Conservation (phyloP, 2,888 invertebrate genomes). For the Stegana nigrithorax region DNA sequence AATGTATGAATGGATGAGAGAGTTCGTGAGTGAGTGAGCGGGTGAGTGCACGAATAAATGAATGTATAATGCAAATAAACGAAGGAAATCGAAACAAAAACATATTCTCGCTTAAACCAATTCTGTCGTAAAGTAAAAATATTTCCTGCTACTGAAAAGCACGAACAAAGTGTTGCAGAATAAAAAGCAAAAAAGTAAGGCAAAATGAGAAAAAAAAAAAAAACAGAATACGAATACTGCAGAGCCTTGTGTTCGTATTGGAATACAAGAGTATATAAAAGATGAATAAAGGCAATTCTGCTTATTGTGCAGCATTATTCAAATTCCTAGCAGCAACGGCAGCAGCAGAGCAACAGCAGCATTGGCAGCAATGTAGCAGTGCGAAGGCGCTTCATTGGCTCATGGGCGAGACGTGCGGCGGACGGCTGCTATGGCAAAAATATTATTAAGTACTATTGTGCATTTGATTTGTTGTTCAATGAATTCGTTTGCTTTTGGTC, state of each 20-base stretch:
- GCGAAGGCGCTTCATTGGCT: too few species aligned
- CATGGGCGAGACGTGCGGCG: conserved; percentile 24
- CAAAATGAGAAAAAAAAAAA: not conserved
- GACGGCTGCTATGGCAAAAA: conserved; percentile 29
- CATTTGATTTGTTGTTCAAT: conserved; percentile 46
- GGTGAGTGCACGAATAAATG: not conserved
- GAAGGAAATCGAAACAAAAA: conserved; percentile 10
- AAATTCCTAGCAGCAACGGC: conserved; percentile 34
- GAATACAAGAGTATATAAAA: conserved; percentile 10
- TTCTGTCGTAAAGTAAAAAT: conserved; percentile 33
- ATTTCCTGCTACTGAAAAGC: conserved; percentile 32
- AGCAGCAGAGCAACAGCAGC: not conserved
- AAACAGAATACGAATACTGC: not conserved
- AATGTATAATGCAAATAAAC: not conserved
- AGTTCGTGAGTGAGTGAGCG: too few species aligned
- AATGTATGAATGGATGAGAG: too few species aligned
- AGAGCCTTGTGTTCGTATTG: conserved; percentile 25
- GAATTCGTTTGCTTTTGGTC: conserved; percentile 23
- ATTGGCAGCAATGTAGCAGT: too few species aligned
- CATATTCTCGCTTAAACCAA: conserved; percentile 22
- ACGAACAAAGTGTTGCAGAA: conserved; percentile 18
- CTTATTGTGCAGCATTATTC: conserved; percentile 56
- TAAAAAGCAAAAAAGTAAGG: conserved; percentile 29
- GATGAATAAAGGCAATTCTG: conserved; percentile 50
- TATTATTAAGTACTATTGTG: conserved; percentile 52